Conservation (phyloP, 2,888 invertebrate species). For the Eubasilissa splendida region DNA sequence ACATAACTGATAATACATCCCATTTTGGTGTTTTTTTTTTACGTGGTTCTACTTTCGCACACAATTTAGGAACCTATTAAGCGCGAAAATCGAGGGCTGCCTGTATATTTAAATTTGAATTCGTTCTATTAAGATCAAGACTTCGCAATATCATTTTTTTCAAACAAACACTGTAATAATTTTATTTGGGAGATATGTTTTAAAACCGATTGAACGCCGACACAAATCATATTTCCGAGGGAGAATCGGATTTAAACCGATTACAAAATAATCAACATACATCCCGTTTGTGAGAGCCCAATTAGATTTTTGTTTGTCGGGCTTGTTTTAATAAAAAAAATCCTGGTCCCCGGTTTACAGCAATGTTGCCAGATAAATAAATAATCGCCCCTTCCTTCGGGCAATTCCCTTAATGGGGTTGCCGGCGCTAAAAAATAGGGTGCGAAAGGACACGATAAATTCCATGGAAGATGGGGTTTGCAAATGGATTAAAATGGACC, state of each 20-base stretch:
- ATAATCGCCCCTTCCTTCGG: slow-evolving; percentile 49
- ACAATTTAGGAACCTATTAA: no score
- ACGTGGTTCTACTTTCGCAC: no score
- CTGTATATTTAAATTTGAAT: no score
- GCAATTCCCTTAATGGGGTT: slow-evolving; percentile 57
- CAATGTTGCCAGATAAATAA: slow-evolving; percentile 51
- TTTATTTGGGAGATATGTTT: background rate
- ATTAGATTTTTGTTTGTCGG: slow-evolving; percentile 45
- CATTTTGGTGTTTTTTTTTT: no score
- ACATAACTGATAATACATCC: no score
- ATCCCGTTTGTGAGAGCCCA: slow-evolving; percentile 23
- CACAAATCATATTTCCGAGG: slow-evolving; percentile 17
- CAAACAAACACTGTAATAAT: background rate
- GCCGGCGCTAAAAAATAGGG: slow-evolving; percentile 56
- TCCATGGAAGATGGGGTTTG: slow-evolving; percentile 48
- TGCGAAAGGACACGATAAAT: slow-evolving; percentile 57
- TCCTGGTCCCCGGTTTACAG: slow-evolving; percentile 17
- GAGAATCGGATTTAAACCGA: slow-evolving; percentile 31
- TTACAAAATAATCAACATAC: slow-evolving; percentile 43
- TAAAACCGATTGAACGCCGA: background rate
- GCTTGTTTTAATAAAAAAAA: slow-evolving; percentile 35
- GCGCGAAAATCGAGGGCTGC: no score
- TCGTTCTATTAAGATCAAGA: no score
- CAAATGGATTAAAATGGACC: slow-evolving; percentile 57
- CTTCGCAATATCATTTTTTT: slow-evolving; percentile 1